Evolutionary conservation across 1,140 invertebrate genomes (phyloP), one percentile per base, ranked within the genome.

Genomic region (Spodoptera frugiperda): DNA sequence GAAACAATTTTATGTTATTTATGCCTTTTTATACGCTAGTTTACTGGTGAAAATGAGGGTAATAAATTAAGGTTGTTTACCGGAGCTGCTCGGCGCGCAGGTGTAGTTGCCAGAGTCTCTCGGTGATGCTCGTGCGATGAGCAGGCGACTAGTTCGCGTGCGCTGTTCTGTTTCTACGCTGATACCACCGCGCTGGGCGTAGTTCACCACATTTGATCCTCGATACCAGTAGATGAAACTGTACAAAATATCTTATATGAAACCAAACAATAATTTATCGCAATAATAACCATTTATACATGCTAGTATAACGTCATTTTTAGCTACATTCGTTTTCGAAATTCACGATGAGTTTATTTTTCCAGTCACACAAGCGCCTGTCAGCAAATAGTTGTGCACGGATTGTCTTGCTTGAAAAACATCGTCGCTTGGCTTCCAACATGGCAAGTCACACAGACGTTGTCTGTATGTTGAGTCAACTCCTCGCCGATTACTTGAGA

Each of bases 141-240:
- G 95, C 83, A 98, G 95, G 79, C 97, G 95, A 78, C 97, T 98
- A 74, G 97, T 98, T 73, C 97, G 95, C 33, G 97, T 98, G 80
- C 97, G 96, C 86, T 98, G 97, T 86, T 98, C 97, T 0, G 97
- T 98, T 21, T 98, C 96, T 21, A 98, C 97, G 84, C 96, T 97
- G 83, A 98, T 98, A 53, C 97, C 97, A 48, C 97, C 96, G 14
- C 97, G 95, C 84, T 97, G 96, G 65, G 97, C 97, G 91, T 98
- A 98, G 94, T 98, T 98, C 89, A 98, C 97, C 77, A 98, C 97
- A 87, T 97, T 96, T 11, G 96, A 96, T 55, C 97, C 97, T 82
- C 97, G 97, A 91, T 98, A 98, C 98, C 98, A 98, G 91, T 98
- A 98, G 91, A 98, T 98, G 93, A 98, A 98, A 78, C 94, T 94